Conservation (phyloP, 2,797 vertebrate genomes). For the Alcedo atthis region DNA sequence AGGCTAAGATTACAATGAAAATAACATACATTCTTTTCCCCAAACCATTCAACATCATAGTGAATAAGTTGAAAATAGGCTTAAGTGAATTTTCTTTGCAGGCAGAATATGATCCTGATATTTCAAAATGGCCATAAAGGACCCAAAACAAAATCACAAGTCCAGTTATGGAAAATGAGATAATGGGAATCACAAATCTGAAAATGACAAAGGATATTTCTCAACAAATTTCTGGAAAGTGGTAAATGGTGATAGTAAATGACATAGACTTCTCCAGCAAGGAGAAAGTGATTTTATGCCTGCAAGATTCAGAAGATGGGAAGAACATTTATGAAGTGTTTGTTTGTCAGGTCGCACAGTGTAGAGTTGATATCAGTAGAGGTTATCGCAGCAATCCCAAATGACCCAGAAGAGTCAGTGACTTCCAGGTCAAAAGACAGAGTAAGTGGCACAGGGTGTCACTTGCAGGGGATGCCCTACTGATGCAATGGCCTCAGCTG, state of each 20-base stretch:
- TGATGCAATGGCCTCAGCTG: background rate
- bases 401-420: background rate
- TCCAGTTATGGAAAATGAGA: background rate
- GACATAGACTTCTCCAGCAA: background rate
- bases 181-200: slow-evolving; percentile 4
- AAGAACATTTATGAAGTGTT: background rate
- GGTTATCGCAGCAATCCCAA: background rate
- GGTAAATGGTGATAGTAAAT: background rate
- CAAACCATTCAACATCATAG: background rate
- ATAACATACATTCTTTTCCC: background rate
- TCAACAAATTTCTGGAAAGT: slow-evolving; percentile 14
- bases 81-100: slow-evolving; percentile 1
- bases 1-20: background rate
- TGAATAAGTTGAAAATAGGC: background rate
- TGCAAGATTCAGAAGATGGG: background rate
- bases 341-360: background rate
- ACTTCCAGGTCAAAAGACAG: background rate
- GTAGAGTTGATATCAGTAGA: background rate
- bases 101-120: slow-evolving; percentile 2
- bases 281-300: background rate
- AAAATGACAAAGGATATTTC: slow-evolving; percentile 23
- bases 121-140: background rate
- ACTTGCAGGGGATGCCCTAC: background rate
- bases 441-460: rapidly evolving
- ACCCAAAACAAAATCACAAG: slow-evolving; percentile 15